A percentile compares a stretch with the other conserved stretches of the same genome.
Conservation (phyloP, 2,113 vertebrate genomes). For the Tetrax tetrax region DNA sequence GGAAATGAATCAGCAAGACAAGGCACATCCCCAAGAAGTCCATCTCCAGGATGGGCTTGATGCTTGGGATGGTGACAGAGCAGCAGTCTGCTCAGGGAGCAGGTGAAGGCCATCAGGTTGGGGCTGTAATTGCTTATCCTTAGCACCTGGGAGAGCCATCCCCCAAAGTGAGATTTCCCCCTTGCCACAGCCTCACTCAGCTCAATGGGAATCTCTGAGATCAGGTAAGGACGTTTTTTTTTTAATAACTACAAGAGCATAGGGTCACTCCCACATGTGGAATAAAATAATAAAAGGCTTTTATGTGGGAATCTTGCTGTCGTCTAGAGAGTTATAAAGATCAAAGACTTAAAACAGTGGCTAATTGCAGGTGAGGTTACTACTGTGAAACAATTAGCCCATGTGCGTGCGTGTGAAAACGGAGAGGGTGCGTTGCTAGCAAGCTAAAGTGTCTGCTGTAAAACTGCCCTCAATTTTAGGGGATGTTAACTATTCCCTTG, state of each 20-base stretch:
- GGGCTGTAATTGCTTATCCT: neutral
- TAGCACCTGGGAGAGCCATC: neutral
- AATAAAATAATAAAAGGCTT: constrained; percentile 34
- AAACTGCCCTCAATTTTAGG: neutral
- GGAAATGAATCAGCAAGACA: neutral
- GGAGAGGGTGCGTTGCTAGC: neutral
- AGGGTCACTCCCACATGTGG: constrained; percentile 6
- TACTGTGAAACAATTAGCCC: constrained; percentile 39
- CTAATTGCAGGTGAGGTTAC: constrained; percentile 60
- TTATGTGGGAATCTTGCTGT: constrained; percentile 57
- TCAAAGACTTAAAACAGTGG: constrained; percentile 47
- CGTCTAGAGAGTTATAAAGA: constrained; percentile 39
- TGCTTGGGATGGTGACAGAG: neutral
- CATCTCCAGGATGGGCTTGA: neutral
- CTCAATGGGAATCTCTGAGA: neutral
- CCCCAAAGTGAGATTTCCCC: neutral
- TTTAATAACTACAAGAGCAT: neutral
- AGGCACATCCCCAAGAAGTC: neutral
- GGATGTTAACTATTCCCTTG: neutral
- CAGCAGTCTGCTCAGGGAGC: neutral
- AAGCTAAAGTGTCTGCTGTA: neutral
- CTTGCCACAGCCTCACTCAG: neutral
- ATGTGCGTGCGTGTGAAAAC: neutral
- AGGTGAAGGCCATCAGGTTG: neutral
- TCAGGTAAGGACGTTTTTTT: constrained; percentile 8